phyloP scores from a whole-genome alignment of 1,140 invertebrate species.

The Lethocerus indicus region DNA sequence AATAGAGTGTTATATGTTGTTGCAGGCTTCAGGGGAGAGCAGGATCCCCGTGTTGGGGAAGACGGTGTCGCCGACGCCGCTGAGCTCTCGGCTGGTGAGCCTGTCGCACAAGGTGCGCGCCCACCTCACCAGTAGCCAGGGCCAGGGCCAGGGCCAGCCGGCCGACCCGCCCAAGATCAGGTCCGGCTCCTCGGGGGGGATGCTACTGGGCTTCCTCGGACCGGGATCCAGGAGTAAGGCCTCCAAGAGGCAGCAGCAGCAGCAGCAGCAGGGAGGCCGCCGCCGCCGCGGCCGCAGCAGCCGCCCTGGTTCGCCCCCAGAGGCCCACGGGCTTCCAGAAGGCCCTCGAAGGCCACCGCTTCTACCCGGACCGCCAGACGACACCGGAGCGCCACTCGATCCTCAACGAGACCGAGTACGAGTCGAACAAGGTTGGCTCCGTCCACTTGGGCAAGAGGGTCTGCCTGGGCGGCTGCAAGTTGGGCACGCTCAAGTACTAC shows the following conservation, averaged over 20 bases:
- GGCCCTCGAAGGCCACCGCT: constrained; percentile 11
- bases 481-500: constrained; percentile 35
- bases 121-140: constrained; percentile 15
- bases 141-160: no score
- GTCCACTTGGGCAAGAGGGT: constrained; percentile 32
- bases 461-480: constrained; percentile 28
- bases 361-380: constrained; percentile 2
- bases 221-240: constrained; percentile 6
- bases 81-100: constrained; percentile 16
- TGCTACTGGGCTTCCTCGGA: constrained; percentile 16
- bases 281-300: no score
- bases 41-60: constrained; percentile 22
- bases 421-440: no score
- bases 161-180: constrained; percentile 13
- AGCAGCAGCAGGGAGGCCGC: neutral
- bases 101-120: constrained; percentile 21
- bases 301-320: constrained; percentile 3
- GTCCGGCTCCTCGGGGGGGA: constrained; percentile 12
- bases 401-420: no score
- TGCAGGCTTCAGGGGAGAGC: constrained; percentile 23
- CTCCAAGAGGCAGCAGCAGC: neutral
- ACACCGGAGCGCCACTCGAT: constrained; percentile 15
- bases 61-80: constrained; percentile 13
- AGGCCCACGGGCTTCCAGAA: constrained; percentile 15
- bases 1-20: no score